Base-by-base conservation (phyloP, 1,140 invertebrate species). In the Drosophila ananassae region DNA sequence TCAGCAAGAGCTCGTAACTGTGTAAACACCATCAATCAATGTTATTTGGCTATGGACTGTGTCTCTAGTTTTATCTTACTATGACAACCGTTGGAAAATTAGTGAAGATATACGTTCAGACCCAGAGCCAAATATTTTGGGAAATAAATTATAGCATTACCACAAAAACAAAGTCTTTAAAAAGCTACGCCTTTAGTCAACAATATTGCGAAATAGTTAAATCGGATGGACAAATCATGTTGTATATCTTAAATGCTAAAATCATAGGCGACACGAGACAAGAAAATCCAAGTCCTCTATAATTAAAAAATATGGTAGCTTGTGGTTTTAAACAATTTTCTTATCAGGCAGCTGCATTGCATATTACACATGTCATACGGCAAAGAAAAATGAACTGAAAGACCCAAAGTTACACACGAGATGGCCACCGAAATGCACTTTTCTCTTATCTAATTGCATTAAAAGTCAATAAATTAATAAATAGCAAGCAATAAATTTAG, bases 391-490 rank as follows among this genome's bases (percentile, higher is more conserved):
- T 68, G 47, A 80, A 76, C 64, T 55, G 25, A 28, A 6, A 4
- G 25, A 28, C 25, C 25, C 25, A 28, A 28, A 28, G 5, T 57
- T 73, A 52, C 48, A 44, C 59, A 37, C 30, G 12, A 41, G 50
- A 56, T 30, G 62, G 60, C 54, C 58, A 75, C 56, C 59, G 63
- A 82, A 72, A 67, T 87, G 82, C 82, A 85, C 82, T 87, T 85
- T 85, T 87, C 74, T 77, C 82, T 85, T 85, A 85, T 85, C 83
- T 87, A 87, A 87, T 87, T 87, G 83, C 83, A 76, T 82, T 89
- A 82, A 82, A 89, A 83, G 83, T 79, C 83, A 77, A 87, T 87
- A 87, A 87, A 87, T 87, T 87, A 87, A 89, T 79, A 87, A 87
- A 87, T 82, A 87, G 76, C 75, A 79, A 87, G 83, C 83, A 89